phyloP scores from a whole-genome alignment of 2,888 invertebrate genomes.

The Congeria kusceri region DNA sequence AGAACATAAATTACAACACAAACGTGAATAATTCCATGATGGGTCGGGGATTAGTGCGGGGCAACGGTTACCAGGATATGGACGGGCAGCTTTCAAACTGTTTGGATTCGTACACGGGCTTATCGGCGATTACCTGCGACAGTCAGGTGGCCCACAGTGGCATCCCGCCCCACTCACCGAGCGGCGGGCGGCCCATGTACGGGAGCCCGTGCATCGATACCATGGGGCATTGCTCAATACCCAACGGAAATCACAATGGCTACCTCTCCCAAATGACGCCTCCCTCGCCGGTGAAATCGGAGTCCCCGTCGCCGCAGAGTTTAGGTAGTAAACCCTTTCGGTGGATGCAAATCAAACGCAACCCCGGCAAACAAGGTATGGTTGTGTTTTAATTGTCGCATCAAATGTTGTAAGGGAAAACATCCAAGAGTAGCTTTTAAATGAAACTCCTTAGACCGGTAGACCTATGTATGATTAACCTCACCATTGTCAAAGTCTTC shows the following conservation, averaged over 20 bases:
- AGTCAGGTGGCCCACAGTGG: constrained; percentile 55
- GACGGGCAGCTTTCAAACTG: constrained; percentile 68
- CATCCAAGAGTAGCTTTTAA: no score
- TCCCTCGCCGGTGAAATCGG: constrained; percentile 77
- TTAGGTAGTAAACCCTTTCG: constrained; percentile 90
- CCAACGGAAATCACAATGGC: constrained; percentile 67
- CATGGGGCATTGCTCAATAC: constrained; percentile 71
- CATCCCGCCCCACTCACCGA: constrained; percentile 63
- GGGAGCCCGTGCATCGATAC: constrained; percentile 68
- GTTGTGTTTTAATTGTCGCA: no score
- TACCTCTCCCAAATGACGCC: constrained; percentile 68
- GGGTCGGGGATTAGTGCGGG: constrained; percentile 54
- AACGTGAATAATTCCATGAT: constrained; percentile 67
- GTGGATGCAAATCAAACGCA: constrained; percentile 99
- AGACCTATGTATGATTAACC: no score
- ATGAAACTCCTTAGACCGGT: no score
- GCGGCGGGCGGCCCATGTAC: constrained; percentile 66
- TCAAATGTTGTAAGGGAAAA: no score
- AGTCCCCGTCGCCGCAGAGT: constrained; percentile 72
- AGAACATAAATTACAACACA: constrained; percentile 59
- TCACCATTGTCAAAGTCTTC: no score
- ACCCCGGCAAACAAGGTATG: constrained; percentile 95
- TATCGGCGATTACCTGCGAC: constrained; percentile 64
- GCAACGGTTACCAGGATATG: constrained; percentile 63
- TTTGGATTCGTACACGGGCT: constrained; percentile 67